Conservation (phyloP, 2,113 vertebrate genomes). For the Proteles cristata region DNA sequence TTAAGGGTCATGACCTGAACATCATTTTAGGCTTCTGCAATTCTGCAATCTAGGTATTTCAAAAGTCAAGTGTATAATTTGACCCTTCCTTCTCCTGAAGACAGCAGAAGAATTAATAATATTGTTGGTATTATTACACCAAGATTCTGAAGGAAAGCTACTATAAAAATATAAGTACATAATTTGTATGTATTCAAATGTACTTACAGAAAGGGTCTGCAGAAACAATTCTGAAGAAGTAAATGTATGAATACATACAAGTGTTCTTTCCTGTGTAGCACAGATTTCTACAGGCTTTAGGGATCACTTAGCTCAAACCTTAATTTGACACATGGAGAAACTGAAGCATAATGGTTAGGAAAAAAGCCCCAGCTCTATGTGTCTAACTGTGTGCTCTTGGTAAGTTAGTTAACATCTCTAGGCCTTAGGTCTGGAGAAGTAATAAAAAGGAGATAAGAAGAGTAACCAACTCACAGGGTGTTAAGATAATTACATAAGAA, state of each 20-base stretch:
- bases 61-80: constrained; percentile 1
- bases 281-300: neutral
- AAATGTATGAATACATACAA: neutral
- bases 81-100: neutral
- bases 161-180: neutral
- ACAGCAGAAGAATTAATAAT: neutral
- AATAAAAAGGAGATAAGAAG: neutral
- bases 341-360: neutral
- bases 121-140: neutral
- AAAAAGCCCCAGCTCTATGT: neutral
- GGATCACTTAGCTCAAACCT: neutral
- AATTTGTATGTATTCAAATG: neutral
- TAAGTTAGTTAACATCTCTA: neutral
- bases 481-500: neutral
- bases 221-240: neutral
- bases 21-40: neutral
- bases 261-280: neutral
- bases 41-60: constrained; percentile 20
- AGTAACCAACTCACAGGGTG: neutral
- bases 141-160: neutral
- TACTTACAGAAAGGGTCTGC: neutral
- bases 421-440: neutral
- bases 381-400: neutral
- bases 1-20: neutral
- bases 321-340: neutral